Evolutionary conservation across 2,888 invertebrate genomes (phyloP), one percentile per base, ranked within the genome.

Genomic region (Chymomyza fuscimana): DNA sequence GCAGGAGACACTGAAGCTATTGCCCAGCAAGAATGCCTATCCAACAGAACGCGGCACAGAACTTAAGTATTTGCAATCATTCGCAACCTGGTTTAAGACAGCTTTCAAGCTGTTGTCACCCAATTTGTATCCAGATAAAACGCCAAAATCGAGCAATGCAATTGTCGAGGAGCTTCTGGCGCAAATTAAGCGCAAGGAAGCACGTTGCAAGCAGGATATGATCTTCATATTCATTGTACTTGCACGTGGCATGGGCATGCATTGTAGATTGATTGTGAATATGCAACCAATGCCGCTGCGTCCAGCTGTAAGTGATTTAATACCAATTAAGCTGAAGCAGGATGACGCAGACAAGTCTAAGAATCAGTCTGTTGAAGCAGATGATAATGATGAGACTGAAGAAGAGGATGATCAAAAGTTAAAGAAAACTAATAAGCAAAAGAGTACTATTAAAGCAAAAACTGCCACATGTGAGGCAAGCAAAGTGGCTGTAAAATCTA

Each of bases 221-320:
- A 94, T 96, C 64, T 94, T 95, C 85, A 94, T 97, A 82, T 97
- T 96, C 92, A 93, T 97, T 50, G 93, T 95, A 29, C 93, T 97
- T 85, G 91, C 97, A 61, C 93, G 98, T 88, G 94, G 96, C 54
- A 93, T 98, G 78, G 97, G 97, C 0, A 92, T 97, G 70, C 95
- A 96, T 87, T 95, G 95, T 82, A 93, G 98, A 63, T 91, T 98
- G 46, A 94, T 98, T 73, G 93, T 96, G 63, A 97, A 97, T 76
- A 93, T 98, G 82, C 95, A 95, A 82, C 95, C 97, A 2, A 92
- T 96, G 67, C 94, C 96, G 0, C 90, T 97, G 70, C 95, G 95
- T 90, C 95, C 96, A 36, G 93, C 93, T 5, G 91, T 91, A 67
- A 93, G 93, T 64, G 95, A 95, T 82, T 91, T 96, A 63, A 94